Evolutionary conservation across 1,140 invertebrate genomes (phyloP), one percentile per base, ranked within the genome.

Genomic region (Ruditapes philippinarum): DNA sequence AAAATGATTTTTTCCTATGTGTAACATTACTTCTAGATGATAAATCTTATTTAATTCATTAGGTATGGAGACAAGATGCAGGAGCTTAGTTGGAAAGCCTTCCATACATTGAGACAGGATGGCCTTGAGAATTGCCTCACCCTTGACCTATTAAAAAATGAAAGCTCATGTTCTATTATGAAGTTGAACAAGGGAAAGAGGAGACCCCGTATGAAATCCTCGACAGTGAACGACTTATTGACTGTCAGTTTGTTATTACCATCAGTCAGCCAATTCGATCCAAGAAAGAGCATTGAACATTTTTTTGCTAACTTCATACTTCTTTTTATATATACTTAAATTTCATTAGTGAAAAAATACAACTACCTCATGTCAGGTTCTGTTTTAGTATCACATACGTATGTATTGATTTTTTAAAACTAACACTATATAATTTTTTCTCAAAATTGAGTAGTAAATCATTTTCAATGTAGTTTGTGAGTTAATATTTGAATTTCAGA

Each of bases 111-210:
- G 40, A 22, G 40, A n/a, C 25, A n/a, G 19, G 78, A 80, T 28
- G 78, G 49, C 38, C n/a, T 80, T n/a, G 22, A 31, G 25, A 80
- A 80, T 49, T 45, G 38, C n/a, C 45, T 80, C 31, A 19, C 42
- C n/a, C 12, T 81, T 38, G 57, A 81, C 28, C 79, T 81, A 9
- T 51, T 81, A 12, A 51, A 33, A 62, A 81, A 81, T 62, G 79
- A 81, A 62, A 17, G 31, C 54, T 60, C 79, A 36, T 81, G 28
- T 42, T 81, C 79, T 12, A 38, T 81, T 28, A 81, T 81, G 57
- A 81, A 81, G 54, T 28, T 81, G 9, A 81, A 51, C 28, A 81
- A 81, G 33, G 22, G 22, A 38, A 62, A 33, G 19, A 25, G 54
- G 38, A 81, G 51, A 33, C 22, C 51, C 11, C 1, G 57, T 33